Evolutionary conservation across 2,797 vertebrate species (phyloP).

Genomic region (Acrossocheilus wenchowensis): DNA sequence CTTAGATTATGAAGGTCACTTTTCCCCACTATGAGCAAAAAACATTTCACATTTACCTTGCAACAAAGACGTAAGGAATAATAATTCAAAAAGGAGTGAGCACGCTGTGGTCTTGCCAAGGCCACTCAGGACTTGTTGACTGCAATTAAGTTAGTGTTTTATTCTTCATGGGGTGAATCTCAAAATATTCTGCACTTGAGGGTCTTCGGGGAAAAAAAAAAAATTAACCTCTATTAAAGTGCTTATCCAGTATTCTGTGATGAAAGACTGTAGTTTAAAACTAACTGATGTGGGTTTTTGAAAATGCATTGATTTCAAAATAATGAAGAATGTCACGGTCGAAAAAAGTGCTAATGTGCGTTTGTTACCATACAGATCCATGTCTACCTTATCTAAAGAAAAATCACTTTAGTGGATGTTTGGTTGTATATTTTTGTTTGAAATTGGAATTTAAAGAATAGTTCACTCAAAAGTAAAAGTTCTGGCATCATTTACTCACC

Average conservation of each 20-base stretch:
- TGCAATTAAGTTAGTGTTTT: slow-evolving; percentile 48
- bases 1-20: slow-evolving; percentile 82
- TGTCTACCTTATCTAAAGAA: not conserved
- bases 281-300: not conserved
- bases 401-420: not conserved
- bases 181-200: slow-evolving; percentile 32
- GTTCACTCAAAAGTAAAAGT: not conserved
- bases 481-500: not conserved
- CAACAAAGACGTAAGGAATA: slow-evolving; percentile 59
- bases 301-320: not conserved
- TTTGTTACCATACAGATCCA: not conserved
- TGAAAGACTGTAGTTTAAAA: slow-evolving; percentile 12
- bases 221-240: slow-evolving; percentile 32
- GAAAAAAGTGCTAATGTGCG: not conserved
- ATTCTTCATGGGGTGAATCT: slow-evolving; percentile 45
- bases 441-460: not conserved
- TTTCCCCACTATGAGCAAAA: slow-evolving; percentile 72
- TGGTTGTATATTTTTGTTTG: not conserved
- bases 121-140: slow-evolving; percentile 53
- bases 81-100: slow-evolving; percentile 53
- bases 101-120: slow-evolving; percentile 45
- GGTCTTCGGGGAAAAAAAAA: not conserved
- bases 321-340: not conserved
- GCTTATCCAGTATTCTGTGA: slow-evolving; percentile 27
- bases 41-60: slow-evolving; percentile 66